These are phyloP conservation scores for Rhodinocichla rosea DNA, from an alignment of 2,113 vertebrate species.

Conservation along the genomic window DNA sequence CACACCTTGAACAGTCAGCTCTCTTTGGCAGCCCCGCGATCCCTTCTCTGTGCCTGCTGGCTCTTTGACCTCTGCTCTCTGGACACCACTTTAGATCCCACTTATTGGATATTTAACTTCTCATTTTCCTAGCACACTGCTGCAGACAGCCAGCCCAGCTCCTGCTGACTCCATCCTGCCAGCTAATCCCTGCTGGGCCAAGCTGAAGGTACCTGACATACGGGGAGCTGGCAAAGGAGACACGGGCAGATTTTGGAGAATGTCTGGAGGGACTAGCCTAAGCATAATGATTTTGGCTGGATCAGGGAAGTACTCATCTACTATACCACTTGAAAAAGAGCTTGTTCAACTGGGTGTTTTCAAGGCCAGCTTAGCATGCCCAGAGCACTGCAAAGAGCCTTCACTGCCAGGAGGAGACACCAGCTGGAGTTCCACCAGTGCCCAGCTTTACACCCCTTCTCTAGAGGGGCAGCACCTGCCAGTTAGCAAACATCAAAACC, in stretches of 20 bases:
- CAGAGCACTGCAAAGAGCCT: not conserved
- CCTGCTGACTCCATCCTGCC: not conserved
- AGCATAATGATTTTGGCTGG: conserved; percentile 10
- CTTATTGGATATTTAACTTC: conserved; percentile 1
- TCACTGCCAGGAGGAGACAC: not conserved
- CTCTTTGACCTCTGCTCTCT: conserved; percentile 29
- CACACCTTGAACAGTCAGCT: not conserved
- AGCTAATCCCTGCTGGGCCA: not conserved
- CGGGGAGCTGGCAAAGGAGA: not conserved
- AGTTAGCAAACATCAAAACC: not conserved
- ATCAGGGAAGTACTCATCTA: not conserved
- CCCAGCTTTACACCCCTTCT: not conserved
- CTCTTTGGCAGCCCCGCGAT: not conserved
- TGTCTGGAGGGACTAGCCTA: conserved; percentile 17
- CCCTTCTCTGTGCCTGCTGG: not conserved
- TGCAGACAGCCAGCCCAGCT: not conserved
- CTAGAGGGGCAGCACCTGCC: not conserved
- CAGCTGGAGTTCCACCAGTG: not conserved
- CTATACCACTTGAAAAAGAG: not conserved
- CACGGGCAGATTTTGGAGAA: not conserved
- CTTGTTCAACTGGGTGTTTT: not conserved
- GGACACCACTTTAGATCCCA: not conserved
- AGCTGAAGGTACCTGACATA: not conserved
- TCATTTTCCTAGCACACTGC: not conserved
- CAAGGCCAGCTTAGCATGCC: not conserved